Conservation (phyloP, 37 sponge, comb jelly and placozoan species). For the Crambe crambe region DNA sequence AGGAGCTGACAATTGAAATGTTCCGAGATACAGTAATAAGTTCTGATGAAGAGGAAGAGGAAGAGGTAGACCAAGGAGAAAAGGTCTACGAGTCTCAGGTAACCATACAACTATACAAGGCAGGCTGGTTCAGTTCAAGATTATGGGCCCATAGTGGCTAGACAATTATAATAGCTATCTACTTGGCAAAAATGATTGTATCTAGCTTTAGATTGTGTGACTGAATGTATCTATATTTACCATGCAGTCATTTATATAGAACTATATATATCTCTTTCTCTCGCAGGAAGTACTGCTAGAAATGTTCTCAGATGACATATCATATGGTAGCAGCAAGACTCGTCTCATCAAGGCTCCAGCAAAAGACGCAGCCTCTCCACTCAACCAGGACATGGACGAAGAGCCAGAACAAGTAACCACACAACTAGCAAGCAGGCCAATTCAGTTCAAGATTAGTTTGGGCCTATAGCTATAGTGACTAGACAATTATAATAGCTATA, state of each 20-base stretch:
- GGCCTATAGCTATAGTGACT: no score
- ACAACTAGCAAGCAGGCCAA: neutral
- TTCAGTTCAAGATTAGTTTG: no score
- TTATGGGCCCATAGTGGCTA: no score
- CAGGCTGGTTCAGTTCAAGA: neutral
- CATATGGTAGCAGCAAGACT: neutral
- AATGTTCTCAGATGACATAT: neutral
- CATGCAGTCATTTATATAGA: no score
- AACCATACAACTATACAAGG: neutral
- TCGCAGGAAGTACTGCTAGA: neutral
- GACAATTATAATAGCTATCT: no score
- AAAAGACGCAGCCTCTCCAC: neutral
- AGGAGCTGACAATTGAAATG: conserved; percentile 15
- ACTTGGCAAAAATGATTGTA: no score
- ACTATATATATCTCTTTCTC: no score
- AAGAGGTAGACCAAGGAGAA: neutral
- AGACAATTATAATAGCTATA: no score
- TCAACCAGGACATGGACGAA: neutral
- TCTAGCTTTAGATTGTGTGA: no score
- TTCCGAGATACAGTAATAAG: neutral
- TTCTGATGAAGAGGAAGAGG: neutral
- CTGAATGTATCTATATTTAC: no score
- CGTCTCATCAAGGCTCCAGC: neutral
- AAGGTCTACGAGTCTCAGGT: neutral
- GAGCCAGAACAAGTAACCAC: neutral